phyloP scores from a whole-genome alignment of 2,113 vertebrate genomes.

The Bufo gargarizans region DNA sequence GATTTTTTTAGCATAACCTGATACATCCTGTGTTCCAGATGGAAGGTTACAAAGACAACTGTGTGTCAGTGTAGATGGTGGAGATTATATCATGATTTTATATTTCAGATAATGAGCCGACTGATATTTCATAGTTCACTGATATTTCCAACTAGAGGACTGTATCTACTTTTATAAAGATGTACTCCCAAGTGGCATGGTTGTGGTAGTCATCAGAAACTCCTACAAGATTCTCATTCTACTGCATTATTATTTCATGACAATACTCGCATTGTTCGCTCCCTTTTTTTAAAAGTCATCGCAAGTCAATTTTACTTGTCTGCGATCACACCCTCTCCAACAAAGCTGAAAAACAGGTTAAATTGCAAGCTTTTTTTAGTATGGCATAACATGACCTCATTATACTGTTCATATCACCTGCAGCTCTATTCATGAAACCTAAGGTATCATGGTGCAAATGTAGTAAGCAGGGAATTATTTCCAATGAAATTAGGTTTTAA shows the following conservation, averaged over 20 bases:
- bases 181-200: slow-evolving; percentile 21
- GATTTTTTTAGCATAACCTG: neutral
- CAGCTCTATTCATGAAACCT: neutral
- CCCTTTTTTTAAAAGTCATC: slow-evolving; percentile 33
- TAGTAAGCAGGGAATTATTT: neutral
- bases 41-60: neutral
- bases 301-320: slow-evolving; percentile 19
- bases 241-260: slow-evolving; percentile 44
- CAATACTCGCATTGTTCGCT: slow-evolving; percentile 45
- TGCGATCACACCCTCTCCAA: slow-evolving; percentile 3
- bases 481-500: neutral
- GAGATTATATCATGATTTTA: neutral
- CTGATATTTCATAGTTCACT: neutral
- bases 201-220: slow-evolving; percentile 37
- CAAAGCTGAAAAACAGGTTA: slow-evolving; percentile 41
- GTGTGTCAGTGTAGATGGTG: neutral
- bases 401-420: neutral
- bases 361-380: neutral
- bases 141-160: neutral
- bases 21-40: neutral
- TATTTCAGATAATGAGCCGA: slow-evolving; percentile 15
- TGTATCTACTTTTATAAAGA: neutral
- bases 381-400: neutral
- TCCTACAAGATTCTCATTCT: slow-evolving; percentile 36
- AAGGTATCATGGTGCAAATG: neutral